A percentile compares a stretch with the other conserved stretches of the same genome.
Conservation (phyloP, 2,888 invertebrate genomes). For the Hofmannophila pseudospretella region DNA sequence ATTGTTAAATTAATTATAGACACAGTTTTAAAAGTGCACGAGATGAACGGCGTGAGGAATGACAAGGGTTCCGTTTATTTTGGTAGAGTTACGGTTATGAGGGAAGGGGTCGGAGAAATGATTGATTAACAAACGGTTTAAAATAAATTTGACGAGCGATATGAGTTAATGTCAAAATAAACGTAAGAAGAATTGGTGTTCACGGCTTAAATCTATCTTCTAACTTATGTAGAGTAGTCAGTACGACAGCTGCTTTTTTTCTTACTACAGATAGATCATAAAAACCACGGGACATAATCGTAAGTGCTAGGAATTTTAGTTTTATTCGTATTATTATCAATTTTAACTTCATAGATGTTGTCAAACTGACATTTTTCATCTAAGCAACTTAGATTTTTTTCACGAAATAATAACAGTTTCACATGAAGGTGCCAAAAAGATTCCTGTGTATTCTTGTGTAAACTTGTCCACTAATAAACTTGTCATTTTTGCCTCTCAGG, state of each 20-base stretch:
- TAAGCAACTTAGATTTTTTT: conserved; percentile 2
- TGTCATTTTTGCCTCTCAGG: too few relatives aligned
- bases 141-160: conserved; percentile 8
- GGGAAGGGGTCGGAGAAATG: conserved; percentile 24
- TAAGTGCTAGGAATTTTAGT: too few relatives aligned
- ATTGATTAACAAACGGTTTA: conserved; percentile 32
- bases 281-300: too few relatives aligned
- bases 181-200: not conserved
- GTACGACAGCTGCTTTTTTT: too few relatives aligned
- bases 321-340: too few relatives aligned
- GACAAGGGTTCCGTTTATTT: conserved; percentile 38
- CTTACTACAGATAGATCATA: too few relatives aligned
- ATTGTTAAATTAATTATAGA: conserved; percentile 52
- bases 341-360: not conserved
- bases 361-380: not conserved
- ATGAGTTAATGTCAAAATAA: not conserved
- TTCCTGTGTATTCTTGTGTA: too few relatives aligned
- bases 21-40: conserved; percentile 33
- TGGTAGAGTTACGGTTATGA: conserved; percentile 14
- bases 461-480: too few relatives aligned
- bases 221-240: too few relatives aligned
- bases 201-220: not conserved
- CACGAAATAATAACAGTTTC: too few relatives aligned
- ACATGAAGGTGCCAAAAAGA: too few relatives aligned
- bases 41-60: conserved; percentile 53